Conservation (phyloP, 2,797 vertebrate genomes). For the Oophaga sylvatica region DNA sequence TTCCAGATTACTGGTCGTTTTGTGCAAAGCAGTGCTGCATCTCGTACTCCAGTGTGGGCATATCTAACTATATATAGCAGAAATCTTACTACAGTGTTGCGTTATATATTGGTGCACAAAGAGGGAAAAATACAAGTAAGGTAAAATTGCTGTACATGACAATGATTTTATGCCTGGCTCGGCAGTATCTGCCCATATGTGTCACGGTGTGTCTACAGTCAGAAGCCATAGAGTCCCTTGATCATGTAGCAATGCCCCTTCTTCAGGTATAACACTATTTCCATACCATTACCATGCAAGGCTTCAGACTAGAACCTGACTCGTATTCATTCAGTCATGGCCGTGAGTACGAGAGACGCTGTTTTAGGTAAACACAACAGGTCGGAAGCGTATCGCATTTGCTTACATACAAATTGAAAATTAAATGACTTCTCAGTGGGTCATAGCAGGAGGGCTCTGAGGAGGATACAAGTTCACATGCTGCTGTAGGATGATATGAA, state of each 20-base stretch:
- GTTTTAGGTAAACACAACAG: constrained; percentile 5
- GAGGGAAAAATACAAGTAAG: neutral
- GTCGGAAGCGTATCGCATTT: constrained; percentile 4
- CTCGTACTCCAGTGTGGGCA: neutral
- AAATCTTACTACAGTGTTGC: neutral
- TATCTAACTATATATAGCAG: neutral
- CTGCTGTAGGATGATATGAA: neutral
- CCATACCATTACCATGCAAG: neutral
- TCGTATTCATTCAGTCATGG: constrained; percentile 24
- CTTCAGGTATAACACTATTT: neutral
- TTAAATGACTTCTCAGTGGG: constrained; percentile 15
- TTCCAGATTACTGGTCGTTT: neutral
- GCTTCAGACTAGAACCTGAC: neutral
- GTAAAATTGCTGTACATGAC: neutral
- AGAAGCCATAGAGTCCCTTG: neutral
- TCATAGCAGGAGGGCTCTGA: neutral
- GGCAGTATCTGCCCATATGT: neutral
- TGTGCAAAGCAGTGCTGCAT: neutral
- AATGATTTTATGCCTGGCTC: neutral
- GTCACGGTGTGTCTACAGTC: neutral
- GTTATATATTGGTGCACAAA: neutral
- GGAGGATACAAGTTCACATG: constrained; percentile 3
- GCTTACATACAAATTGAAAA: constrained; percentile 43
- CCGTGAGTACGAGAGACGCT: neutral
- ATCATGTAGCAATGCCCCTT: neutral